These are phyloP conservation scores for Taenioides sp. DNA, from an alignment of 2,797 vertebrate species.

Conservation along the genomic window DNA sequence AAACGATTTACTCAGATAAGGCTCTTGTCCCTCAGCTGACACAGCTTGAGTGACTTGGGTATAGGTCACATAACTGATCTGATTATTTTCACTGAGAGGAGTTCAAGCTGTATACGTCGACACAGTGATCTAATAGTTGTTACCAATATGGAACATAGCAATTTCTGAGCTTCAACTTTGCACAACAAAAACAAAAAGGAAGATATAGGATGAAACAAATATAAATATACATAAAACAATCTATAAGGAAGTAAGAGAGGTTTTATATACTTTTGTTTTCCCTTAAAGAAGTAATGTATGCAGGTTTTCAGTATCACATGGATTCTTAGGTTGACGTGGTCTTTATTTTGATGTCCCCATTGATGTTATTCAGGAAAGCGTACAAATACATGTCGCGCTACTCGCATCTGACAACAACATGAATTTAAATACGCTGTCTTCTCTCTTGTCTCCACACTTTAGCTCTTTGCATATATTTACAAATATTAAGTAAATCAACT, in stretches of 20 bases:
- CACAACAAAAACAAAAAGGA: not conserved
- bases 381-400: slow-evolving; percentile 72
- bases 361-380: slow-evolving; percentile 59
- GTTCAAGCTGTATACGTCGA: not conserved
- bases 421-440: slow-evolving; percentile 73
- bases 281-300: slow-evolving; percentile 56
- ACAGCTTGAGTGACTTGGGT: too few species aligned
- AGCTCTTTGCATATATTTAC: slow-evolving; percentile 76
- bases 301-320: slow-evolving; percentile 44
- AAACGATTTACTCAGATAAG: too few species aligned
- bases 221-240: not conserved
- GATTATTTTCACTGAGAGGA: not conserved
- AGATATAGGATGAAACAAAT: slow-evolving; percentile 14
- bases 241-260: not conserved
- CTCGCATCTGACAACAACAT: slow-evolving; percentile 74
- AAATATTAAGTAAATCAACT: slow-evolving; percentile 73
- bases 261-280: not conserved
- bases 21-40: too few species aligned
- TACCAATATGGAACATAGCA: not conserved
- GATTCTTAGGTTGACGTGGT: slow-evolving; percentile 67
- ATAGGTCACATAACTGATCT: too few species aligned
- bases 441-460: slow-evolving; percentile 74
- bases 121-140: too few species aligned
- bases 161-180: not conserved
- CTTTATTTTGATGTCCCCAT: slow-evolving; percentile 71